A percentile compares a stretch with the other conserved stretches of the same genome.
Evolutionary conservation across 2,888 invertebrate species (phyloP).

Genomic region (Empis livida): DNA sequence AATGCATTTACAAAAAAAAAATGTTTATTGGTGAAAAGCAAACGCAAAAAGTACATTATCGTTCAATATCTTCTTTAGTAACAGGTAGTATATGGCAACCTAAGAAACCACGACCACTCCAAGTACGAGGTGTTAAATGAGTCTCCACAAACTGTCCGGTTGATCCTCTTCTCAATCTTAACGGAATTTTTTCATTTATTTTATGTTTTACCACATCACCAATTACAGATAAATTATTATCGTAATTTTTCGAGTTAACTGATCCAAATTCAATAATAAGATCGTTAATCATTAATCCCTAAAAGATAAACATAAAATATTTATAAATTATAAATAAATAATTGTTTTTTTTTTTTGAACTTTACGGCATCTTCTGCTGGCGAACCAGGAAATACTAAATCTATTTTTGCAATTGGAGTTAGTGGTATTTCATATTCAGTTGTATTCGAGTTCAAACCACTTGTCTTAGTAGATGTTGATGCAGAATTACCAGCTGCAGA

Average conservation of each 20-base stretch:
- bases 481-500: slow-evolving; percentile 13
- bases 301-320: slow-evolving; percentile 20
- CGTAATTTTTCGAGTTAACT: slow-evolving; percentile 56
- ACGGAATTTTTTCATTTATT: slow-evolving; percentile 38
- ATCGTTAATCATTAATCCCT: slow-evolving; percentile 62
- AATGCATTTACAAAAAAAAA: no score
- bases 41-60: no score
- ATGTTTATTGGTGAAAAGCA: no score
- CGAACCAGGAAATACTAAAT: slow-evolving; percentile 58
- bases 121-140: slow-evolving; percentile 54
- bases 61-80: neutral
- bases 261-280: slow-evolving; percentile 66
- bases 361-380: slow-evolving; percentile 73
- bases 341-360: slow-evolving; percentile 9
- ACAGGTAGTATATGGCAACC: slow-evolving; percentile 48
- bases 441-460: slow-evolving; percentile 16
- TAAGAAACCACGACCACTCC: slow-evolving; percentile 66
- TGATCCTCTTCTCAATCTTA: slow-evolving; percentile 41
- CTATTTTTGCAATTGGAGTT: slow-evolving; percentile 54
- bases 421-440: slow-evolving; percentile 8
- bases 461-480: slow-evolving; percentile 17
- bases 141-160: slow-evolving; percentile 38
- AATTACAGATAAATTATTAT: slow-evolving; percentile 51
- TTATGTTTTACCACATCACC: slow-evolving; percentile 52
- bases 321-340: slow-evolving; percentile 8